Evolutionary conservation across 1,140 invertebrate genomes (phyloP), one percentile per base, ranked within the genome.

Genomic region (Brachionus rubens): DNA sequence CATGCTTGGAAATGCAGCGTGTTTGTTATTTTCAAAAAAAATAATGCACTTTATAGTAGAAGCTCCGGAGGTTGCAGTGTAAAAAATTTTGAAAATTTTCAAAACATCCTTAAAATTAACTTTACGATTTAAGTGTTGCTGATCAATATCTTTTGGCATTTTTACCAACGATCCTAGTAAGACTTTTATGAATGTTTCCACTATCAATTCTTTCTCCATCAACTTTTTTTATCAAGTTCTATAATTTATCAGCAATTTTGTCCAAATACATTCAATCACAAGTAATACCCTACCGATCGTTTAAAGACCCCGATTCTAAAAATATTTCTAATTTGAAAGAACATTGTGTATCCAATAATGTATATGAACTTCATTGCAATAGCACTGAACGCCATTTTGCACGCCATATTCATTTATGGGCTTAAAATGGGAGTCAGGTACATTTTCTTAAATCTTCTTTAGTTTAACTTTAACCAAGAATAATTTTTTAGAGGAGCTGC

Each of bases 311-410:
- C 30, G 36, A 33, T 40, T 59, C 0, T 24, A 43, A 28, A 43
- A 19, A 43, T 43, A 50, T 1, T 24, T 72, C 16, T 72, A 19
- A 33, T 40, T 21, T 40, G n/a, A n/a, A n/a, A 72, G 68, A 48
- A 72, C 12, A 72, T 72, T 14, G 50, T 72, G 5, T 50, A 50
- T 54, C 68, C 68, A 40, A 54, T 72, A 54, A 72, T 72, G 68
- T 54, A 40, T 3, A 50, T 72, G 1, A 72, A 72, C 24, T 50
- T 72, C 6, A 12, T 48, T 10, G 46, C 68, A n/a, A 54, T 72
- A 1, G 14, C 50, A 26, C 6, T 72, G 3, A 72, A 72, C 12
- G 19, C 46, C 12, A 28, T 28, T 14, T 28, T 72, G 10, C 68
- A 72, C 41, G 46, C 46, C 12, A 50, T 72, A 1, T 40, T 72